Conservation (phyloP, 2,797 vertebrate species). For the Xenops minutus region DNA sequence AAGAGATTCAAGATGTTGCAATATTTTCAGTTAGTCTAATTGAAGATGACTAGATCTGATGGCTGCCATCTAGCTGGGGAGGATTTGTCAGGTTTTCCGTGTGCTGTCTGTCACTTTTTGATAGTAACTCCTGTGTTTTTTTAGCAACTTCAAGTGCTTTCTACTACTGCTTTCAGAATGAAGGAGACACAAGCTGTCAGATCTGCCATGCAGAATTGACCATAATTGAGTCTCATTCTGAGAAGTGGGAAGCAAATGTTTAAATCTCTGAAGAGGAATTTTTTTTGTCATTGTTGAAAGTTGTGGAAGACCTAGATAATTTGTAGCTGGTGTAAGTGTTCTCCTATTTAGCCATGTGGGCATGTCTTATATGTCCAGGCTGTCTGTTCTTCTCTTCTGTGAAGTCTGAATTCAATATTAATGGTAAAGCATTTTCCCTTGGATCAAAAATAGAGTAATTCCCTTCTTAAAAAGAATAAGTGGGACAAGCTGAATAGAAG, state of each 20-base stretch:
- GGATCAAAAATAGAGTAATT: not conserved
- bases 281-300: not conserved
- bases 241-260: not conserved
- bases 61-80: not conserved
- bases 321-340: not conserved
- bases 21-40: not conserved
- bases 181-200: not conserved
- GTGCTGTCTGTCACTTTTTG: not conserved
- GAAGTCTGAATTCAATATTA: not conserved
- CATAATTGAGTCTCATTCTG: not conserved
- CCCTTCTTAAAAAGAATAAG: not conserved
- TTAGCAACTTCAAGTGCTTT: not conserved
- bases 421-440: not conserved
- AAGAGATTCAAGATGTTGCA: not conserved
- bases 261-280: not conserved
- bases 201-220: not conserved
- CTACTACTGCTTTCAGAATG: not conserved
- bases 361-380: accelerated
- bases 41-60: not conserved
- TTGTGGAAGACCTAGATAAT: not conserved
- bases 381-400: not conserved
- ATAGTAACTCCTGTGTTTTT: not conserved
- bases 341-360: accelerated
- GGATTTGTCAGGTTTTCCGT: not conserved
- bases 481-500: not conserved